phyloP scores from a whole-genome alignment of 2,888 invertebrate genomes.

The Macaria liturata region DNA sequence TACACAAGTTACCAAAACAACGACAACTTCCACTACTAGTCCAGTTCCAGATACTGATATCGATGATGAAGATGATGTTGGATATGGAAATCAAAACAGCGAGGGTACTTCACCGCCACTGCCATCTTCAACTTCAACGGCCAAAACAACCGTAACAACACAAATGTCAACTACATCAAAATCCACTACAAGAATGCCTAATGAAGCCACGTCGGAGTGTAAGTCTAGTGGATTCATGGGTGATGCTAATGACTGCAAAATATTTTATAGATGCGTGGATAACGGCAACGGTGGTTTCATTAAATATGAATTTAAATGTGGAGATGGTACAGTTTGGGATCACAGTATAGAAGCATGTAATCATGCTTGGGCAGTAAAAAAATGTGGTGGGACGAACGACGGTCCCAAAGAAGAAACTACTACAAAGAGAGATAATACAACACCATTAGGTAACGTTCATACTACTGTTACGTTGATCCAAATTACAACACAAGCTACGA shows the following conservation, averaged over 20 bases:
- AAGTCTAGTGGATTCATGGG: constrained; percentile 82
- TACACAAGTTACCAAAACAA: constrained; percentile 8
- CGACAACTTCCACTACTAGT: constrained; percentile 10
- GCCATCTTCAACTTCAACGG: constrained; percentile 17
- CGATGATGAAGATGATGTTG: constrained; percentile 13
- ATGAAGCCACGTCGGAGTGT: constrained; percentile 49
- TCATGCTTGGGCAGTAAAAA: constrained; percentile 78
- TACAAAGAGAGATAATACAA: constrained; percentile 28
- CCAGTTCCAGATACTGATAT: constrained; percentile 6
- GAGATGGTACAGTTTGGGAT: constrained; percentile 87
- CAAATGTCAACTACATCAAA: constrained; percentile 3
- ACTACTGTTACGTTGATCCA: constrained; percentile 33
- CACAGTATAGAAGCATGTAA: constrained; percentile 81
- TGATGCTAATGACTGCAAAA: constrained; percentile 82
- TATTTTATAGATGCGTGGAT: constrained; percentile 87
- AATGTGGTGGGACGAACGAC: constrained; percentile 44
- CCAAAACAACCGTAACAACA: constrained; percentile 14
- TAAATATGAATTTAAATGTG: constrained; percentile 86
- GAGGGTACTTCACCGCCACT: constrained; percentile 18
- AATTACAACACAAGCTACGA: constrained; percentile 29
- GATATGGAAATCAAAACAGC: constrained; percentile 21
- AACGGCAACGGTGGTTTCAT: constrained; percentile 83
- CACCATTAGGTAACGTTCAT: constrained; percentile 24
- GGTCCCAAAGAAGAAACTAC: constrained; percentile 30
- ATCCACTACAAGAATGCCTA: constrained; percentile 13